Base-by-base conservation (phyloP, 1,140 invertebrate genomes). In the Dreissena rostriformis region DNA sequence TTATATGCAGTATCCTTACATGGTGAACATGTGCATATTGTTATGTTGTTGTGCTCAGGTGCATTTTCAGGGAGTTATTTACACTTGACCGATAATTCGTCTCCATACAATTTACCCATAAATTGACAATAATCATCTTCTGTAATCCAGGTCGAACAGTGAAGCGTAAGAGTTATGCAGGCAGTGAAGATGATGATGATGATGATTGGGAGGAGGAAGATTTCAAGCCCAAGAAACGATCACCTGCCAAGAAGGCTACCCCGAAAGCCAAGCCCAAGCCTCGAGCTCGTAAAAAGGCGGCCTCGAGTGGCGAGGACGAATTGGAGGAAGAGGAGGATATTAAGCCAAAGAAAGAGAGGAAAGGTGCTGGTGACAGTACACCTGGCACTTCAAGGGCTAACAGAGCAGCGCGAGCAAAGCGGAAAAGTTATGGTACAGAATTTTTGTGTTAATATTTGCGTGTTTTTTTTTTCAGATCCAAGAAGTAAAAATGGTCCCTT, bases 371-470 rank as follows among this genome's bases (percentile, higher is more conserved):
- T 22, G 88, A 87, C 70, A 86, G 84, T n/a, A 63, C 71, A 39
- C 82, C 82, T 39, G 65, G 82, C 39, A 84, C 82, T 4, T 55
- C 66, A 17, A 77, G 82, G 24, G 26, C 82, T 22, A 75, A 57
- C 17, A 78, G 90, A 61, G 88, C 89, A 66, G 91, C 90, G 28
- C 86, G 86, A 22, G 84, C 85, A 22, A 90, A 90, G 63, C 82
- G 88, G 57, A 90, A 86, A 67, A 92, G 90, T 63, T 92, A 92
- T 88, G 90, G 91, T 92, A 73, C 68, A 84, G 39, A 39, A 39
- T 39, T 39, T 19, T 11, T 65, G 11, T 19, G 28, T 39, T 39
- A n/a, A n/a, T n/a, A n/a, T n/a, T n/a, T n/a, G n/a, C n/a, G n/a
- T n/a, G n/a, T n/a, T n/a, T n/a, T n/a, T 65, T 11, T 65, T 65